Percentiles rank a stretch among this genome's conserved stretches.
These are phyloP conservation scores for Discoglossus pictus DNA, from an alignment of 2,797 vertebrate genomes.

Conservation along the genomic window DNA sequence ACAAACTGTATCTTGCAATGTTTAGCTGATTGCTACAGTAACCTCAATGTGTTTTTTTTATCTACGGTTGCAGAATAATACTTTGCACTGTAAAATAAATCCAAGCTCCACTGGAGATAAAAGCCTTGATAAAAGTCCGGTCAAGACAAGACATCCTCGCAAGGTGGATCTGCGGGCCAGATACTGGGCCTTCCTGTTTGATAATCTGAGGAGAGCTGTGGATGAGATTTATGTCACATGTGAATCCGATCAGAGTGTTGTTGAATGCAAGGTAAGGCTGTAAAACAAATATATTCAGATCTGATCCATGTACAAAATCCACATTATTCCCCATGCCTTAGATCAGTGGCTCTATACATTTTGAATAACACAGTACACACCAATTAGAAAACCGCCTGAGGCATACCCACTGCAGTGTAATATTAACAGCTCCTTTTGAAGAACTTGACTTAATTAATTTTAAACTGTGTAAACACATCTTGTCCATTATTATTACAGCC, in stretches of 20 bases:
- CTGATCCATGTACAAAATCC: too few relatives aligned
- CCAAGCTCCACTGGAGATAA: constrained; percentile 79
- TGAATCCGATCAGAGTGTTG: constrained; percentile 97
- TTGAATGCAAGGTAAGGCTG: constrained; percentile 92
- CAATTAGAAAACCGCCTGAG: too few relatives aligned
- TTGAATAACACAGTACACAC: too few relatives aligned
- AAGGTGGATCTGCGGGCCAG: constrained; percentile 93
- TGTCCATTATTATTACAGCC: too few relatives aligned
- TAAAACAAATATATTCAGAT: not conserved
- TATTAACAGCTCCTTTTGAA: too few relatives aligned
- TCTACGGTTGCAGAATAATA: constrained; percentile 73
- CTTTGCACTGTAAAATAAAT: constrained; percentile 79
- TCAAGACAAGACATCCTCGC: constrained; percentile 86
- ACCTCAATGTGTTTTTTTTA: constrained; percentile 15
- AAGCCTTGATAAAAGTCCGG: constrained; percentile 90
- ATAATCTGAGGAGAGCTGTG: constrained; percentile 92
- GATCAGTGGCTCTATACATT: too few relatives aligned
- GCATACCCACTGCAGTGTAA: too few relatives aligned
- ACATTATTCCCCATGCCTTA: too few relatives aligned
- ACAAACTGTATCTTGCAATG: not conserved
- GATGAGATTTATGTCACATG: constrained; percentile 98
- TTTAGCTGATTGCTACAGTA: too few relatives aligned
- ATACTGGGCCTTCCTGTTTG: constrained; percentile 98
- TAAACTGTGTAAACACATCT: too few relatives aligned
- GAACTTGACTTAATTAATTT: too few relatives aligned